These are phyloP conservation scores for Ornithoptera alexandrae DNA, from an alignment of 2,888 invertebrate genomes.

Conservation along the genomic window DNA sequence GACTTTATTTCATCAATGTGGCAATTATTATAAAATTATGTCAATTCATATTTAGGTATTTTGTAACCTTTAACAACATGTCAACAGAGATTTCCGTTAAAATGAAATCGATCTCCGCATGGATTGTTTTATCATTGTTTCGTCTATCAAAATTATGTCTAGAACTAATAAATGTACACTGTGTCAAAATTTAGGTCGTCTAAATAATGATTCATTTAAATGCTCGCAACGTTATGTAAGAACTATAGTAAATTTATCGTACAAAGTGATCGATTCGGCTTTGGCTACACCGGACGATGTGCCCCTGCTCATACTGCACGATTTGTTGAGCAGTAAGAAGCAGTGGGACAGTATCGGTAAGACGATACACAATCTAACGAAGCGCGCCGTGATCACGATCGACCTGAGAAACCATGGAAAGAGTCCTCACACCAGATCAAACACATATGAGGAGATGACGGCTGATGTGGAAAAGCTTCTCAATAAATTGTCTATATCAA, in stretches of 20 bases:
- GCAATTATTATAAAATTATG: background rate
- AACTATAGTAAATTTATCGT: slow-evolving; percentile 54
- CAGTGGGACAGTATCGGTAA: slow-evolving; percentile 93
- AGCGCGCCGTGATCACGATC: slow-evolving; percentile 87
- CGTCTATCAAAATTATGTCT: slow-evolving; percentile 16
- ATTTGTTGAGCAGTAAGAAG: slow-evolving; percentile 90
- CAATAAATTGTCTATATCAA: slow-evolving; percentile 78
- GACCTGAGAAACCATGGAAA: slow-evolving; percentile 97
- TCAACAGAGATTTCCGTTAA: slow-evolving; percentile 1
- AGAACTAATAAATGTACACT: slow-evolving; percentile 1
- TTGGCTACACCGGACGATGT: slow-evolving; percentile 42
- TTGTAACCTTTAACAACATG: background rate
- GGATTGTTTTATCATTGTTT: background rate
- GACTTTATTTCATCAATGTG: background rate
- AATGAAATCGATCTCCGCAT: background rate
- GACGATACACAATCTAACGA: slow-evolving; percentile 83
- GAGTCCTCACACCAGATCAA: slow-evolving; percentile 87
- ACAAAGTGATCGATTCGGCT: slow-evolving; percentile 54
- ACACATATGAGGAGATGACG: slow-evolving; percentile 87
- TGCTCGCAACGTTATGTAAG: slow-evolving; percentile 33
- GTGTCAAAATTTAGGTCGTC: slow-evolving; percentile 18
- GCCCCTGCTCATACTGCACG: slow-evolving; percentile 84
- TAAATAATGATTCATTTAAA: slow-evolving; percentile 24
- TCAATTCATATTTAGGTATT: background rate
- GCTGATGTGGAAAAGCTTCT: slow-evolving; percentile 85